phyloP scores from a whole-genome alignment of 2,797 vertebrate species.

The Paedocypris micromegethes region DNA sequence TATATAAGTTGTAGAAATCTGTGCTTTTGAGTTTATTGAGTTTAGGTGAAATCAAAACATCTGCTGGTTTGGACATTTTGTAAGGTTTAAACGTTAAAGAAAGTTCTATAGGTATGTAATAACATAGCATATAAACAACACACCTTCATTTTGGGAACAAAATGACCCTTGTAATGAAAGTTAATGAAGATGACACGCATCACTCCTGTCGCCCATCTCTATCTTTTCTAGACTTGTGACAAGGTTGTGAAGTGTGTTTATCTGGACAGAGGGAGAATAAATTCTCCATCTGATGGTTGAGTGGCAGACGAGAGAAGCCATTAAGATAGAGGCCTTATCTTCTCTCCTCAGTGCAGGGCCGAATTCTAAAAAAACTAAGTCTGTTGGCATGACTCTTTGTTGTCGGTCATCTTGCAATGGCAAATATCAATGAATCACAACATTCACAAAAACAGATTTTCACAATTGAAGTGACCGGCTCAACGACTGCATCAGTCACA shows the following conservation, averaged over 20 bases:
- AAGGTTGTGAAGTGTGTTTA: constrained; percentile 71
- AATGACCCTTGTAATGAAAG: too few relatives aligned
- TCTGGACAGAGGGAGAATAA: constrained; percentile 59
- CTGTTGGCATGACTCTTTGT: constrained; percentile 6
- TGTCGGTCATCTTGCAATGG: constrained; percentile 23
- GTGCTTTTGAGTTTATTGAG: too few relatives aligned
- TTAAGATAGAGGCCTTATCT: constrained; percentile 73
- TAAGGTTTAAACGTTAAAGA: background rate
- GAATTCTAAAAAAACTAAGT: constrained; percentile 43
- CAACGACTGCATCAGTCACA: background rate
- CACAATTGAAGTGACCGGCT: background rate
- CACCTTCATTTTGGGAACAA: background rate
- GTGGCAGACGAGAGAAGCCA: constrained; percentile 67
- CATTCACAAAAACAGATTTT: constrained; percentile 1
- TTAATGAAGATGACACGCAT: background rate
- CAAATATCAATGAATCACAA: constrained; percentile 32
- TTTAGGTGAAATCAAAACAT: too few relatives aligned
- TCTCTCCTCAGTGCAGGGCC: constrained; percentile 54
- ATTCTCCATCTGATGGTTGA: constrained; percentile 67
- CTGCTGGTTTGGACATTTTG: background rate
- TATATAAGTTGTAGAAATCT: too few relatives aligned
- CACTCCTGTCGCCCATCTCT: constrained; percentile 41
- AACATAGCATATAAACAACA: background rate
- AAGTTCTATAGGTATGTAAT: background rate
- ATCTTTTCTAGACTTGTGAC: constrained; percentile 31